phyloP scores from a whole-genome alignment of 92 coral and sea anemone genomes.

The Scolanthus callimorphus region DNA sequence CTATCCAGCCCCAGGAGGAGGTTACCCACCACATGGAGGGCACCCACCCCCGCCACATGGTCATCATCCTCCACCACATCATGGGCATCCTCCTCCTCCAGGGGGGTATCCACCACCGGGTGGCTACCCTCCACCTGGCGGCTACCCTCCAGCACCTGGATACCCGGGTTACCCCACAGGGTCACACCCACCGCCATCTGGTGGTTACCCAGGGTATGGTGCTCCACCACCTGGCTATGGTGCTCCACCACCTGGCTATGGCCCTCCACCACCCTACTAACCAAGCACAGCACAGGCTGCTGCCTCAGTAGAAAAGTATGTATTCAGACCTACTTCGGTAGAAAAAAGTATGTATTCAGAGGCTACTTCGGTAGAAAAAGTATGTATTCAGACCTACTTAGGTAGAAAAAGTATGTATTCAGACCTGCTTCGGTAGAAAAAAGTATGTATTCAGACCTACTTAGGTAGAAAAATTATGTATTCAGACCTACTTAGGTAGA shows the following conservation, averaged over 20 bases:
- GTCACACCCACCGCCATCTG: slow-evolving; percentile 15
- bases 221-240: slow-evolving; percentile 27
- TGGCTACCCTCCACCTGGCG: background rate
- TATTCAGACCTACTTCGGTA: too few species aligned
- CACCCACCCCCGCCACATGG: slow-evolving; percentile 7
- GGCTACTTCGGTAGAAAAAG: too few species aligned
- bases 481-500: too few species aligned
- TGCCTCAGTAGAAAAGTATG: too few species aligned
- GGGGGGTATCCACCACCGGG: slow-evolving; percentile 19
- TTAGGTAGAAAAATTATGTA: too few species aligned
- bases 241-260: slow-evolving; percentile 5
- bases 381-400: too few species aligned
- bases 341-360: too few species aligned
- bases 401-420: too few species aligned
- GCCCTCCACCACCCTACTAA: background rate
- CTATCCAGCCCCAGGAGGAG: slow-evolving; percentile 4
- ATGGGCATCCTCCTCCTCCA: background rate
- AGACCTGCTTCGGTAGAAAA: too few species aligned
- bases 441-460: too few species aligned
- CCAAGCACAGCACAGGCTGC: too few species aligned
- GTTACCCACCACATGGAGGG: slow-evolving; percentile 11
- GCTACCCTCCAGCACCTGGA: slow-evolving; percentile 1
- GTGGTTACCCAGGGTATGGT: slow-evolving; percentile 13
- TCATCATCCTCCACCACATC: slow-evolving; percentile 8
- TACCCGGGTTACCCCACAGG: slow-evolving; percentile 9